Conservation (phyloP, 2,113 vertebrate genomes). For the Merops nubicus region DNA sequence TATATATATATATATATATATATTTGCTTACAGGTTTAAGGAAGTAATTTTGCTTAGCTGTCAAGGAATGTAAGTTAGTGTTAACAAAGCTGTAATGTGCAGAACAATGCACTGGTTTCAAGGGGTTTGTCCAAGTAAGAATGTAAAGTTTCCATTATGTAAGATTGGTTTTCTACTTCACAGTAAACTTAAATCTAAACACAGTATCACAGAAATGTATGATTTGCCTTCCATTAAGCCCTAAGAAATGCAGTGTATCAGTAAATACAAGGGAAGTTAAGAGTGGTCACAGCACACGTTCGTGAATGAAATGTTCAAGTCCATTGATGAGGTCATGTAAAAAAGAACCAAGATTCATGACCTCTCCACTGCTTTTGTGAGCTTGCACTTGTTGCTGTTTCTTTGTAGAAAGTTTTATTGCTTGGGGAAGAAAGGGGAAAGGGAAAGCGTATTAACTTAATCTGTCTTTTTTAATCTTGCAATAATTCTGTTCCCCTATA, state of each 20-base stretch:
- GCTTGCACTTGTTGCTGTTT: not conserved
- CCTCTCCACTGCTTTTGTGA: not conserved
- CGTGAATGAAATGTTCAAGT: not conserved
- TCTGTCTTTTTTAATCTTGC: not conserved
- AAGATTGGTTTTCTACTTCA: not conserved
- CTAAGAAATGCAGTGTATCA: not conserved
- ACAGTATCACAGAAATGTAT: not conserved
- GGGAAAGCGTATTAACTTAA: not conserved
- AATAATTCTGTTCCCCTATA: not conserved
- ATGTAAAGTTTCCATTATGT: not conserved
- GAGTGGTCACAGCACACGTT: not conserved
- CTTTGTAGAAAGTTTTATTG: not conserved
- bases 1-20: not conserved
- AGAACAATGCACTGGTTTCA: not conserved
- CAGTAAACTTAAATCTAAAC: not conserved
- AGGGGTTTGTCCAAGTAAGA: not conserved
- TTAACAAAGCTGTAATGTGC: not conserved
- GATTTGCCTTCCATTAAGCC: not conserved
- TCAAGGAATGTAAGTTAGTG: not conserved
- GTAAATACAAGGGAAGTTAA: not conserved
- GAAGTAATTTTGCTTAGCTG: not conserved
- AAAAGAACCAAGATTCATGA: not conserved
- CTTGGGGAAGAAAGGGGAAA: not conserved
- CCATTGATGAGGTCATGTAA: not conserved
- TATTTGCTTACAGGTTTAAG: not conserved